Conservation (phyloP, 2,113 vertebrate genomes). For the Paramormyrops kingsleyae region DNA sequence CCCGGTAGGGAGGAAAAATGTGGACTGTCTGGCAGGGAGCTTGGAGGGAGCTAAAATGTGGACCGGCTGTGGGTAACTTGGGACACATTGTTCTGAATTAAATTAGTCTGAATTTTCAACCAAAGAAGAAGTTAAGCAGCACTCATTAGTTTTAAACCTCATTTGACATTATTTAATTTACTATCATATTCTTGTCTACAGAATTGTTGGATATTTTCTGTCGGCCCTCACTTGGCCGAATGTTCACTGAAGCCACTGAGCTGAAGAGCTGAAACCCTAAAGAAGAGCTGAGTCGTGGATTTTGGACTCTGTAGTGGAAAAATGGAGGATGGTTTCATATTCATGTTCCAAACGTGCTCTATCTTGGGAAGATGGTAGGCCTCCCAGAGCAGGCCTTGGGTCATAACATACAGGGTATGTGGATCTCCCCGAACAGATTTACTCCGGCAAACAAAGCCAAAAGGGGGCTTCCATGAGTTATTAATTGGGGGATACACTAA, state of each 20-base stretch:
- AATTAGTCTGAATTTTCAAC: neutral
- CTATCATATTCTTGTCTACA: neutral
- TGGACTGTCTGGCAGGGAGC: no score
- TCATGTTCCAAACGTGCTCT: neutral
- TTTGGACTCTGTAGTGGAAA: neutral
- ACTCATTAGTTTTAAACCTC: neutral
- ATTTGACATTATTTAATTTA: neutral
- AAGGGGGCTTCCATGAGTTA: neutral
- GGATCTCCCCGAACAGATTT: neutral
- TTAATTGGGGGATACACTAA: neutral
- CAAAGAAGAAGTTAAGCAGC: neutral
- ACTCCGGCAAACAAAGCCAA: neutral
- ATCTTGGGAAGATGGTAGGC: neutral
- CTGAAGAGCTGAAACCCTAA: neutral
- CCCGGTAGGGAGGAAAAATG: no score
- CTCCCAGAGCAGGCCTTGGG: neutral
- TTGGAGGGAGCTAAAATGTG: neutral
- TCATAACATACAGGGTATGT: neutral
- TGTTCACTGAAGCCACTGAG: neutral
- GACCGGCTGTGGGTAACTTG: neutral
- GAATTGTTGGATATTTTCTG: neutral
- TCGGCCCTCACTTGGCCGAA: neutral
- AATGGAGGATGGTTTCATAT: neutral
- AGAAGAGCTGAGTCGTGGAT: neutral
- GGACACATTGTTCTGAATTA: neutral